A percentile compares a stretch with the other conserved stretches of the same genome.
Evolutionary conservation across 2,797 vertebrate genomes (phyloP).

Genomic region (Catostomus latipinnis): DNA sequence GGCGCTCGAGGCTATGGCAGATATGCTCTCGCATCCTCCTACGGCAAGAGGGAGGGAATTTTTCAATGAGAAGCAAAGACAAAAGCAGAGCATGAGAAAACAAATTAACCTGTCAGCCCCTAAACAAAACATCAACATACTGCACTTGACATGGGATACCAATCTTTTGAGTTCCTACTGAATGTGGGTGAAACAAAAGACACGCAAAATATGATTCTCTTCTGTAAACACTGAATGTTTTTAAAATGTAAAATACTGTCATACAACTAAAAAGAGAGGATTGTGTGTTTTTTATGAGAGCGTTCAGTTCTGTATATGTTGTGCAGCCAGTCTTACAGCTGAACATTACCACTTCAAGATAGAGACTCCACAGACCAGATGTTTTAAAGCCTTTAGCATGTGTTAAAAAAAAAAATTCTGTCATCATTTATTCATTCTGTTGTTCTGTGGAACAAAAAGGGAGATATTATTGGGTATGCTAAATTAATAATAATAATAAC

Average conservation of each 20-base stretch:
- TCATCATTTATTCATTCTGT: no score
- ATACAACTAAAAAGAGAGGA: slow-evolving; percentile 16
- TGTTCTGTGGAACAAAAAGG: no score
- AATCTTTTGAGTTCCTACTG: slow-evolving; percentile 45
- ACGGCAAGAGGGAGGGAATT: slow-evolving; percentile 51
- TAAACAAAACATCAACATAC: slow-evolving; percentile 39
- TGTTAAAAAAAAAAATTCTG: not conserved
- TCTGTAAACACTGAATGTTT: slow-evolving; percentile 41
- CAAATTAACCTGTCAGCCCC: slow-evolving; percentile 54
- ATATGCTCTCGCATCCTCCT: slow-evolving; percentile 47
- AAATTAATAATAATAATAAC: no score
- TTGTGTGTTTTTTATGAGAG: slow-evolving; percentile 1
- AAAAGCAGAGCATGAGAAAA: slow-evolving; percentile 56
- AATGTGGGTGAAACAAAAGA: slow-evolving; percentile 52
- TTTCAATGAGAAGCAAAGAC: slow-evolving; percentile 44
- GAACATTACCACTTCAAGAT: not conserved
- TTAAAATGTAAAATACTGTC: slow-evolving; percentile 44
- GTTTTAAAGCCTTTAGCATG: not conserved
- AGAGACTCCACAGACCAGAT: not conserved
- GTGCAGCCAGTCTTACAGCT: not conserved
- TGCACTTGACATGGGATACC: slow-evolving; percentile 48
- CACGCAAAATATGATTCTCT: slow-evolving; percentile 34
- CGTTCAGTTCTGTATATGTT: slow-evolving; percentile 9
- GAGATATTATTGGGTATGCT: no score
- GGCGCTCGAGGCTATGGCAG: slow-evolving; percentile 36